These are phyloP conservation scores for Glareola pratincola DNA, from an alignment of 2,113 vertebrate species.

Conservation along the genomic window DNA sequence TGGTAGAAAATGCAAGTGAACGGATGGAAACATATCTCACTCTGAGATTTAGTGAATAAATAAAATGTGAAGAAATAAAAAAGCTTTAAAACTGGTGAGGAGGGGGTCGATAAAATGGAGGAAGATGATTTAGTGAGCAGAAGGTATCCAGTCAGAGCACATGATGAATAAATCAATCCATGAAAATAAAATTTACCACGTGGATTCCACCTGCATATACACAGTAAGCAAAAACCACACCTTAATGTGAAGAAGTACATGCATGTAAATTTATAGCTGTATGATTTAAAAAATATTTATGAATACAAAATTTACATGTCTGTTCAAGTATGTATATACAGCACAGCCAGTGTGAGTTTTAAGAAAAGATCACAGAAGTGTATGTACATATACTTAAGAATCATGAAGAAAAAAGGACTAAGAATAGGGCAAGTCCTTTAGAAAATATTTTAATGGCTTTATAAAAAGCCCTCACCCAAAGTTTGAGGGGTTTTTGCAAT, in stretches of 20 bases:
- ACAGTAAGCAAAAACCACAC: neutral
- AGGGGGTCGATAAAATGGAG: neutral
- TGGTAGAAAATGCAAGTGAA: neutral
- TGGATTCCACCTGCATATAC: neutral
- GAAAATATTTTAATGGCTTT: slow-evolving; percentile 76
- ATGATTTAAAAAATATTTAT: neutral
- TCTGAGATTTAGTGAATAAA: neutral
- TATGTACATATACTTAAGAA: slow-evolving; percentile 19
- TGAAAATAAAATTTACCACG: neutral
- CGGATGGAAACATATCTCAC: neutral
- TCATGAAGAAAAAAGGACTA: slow-evolving; percentile 56
- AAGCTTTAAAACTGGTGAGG: neutral
- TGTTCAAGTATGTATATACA: neutral
- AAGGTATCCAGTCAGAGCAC: neutral
- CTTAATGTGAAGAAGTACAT: neutral
- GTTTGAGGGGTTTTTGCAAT: slow-evolving; percentile 72
- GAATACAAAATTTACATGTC: neutral
- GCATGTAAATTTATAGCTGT: neutral
- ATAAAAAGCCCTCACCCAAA: slow-evolving; percentile 69
- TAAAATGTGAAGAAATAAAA: neutral
- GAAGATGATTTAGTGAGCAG: neutral
- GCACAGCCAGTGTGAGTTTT: neutral
- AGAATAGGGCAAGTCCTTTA: slow-evolving; percentile 61
- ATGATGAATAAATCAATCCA: neutral
- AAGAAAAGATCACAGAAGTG: neutral